Evolutionary conservation across 2,888 invertebrate genomes (phyloP).

Genomic region (Polydrusus pterygomalis): DNA sequence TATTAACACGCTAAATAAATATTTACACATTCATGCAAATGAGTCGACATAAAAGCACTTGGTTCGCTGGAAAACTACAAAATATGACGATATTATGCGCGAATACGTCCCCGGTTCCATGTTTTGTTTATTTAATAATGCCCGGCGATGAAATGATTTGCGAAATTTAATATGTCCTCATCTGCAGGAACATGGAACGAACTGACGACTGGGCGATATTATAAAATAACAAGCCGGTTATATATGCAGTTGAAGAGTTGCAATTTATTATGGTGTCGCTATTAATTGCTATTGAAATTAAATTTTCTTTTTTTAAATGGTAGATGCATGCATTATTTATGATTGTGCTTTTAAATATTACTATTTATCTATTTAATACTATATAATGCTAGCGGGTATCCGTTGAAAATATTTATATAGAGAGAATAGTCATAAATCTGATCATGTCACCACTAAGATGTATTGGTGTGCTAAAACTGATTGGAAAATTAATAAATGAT

Average conservation of each 20-base stretch:
- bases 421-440: no score
- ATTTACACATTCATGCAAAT: slow-evolving; percentile 13
- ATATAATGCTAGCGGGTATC: no score
- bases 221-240: slow-evolving; percentile 9
- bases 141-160: slow-evolving; percentile 14
- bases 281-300: no score
- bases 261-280: no score
- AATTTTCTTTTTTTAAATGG: no score
- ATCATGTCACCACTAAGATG: no score
- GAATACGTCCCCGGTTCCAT: slow-evolving; percentile 15
- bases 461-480: no score
- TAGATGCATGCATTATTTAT: no score
- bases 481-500: no score
- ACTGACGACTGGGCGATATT: slow-evolving; percentile 8
- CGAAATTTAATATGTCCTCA: slow-evolving; percentile 21
- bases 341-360: no score
- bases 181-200: slow-evolving; percentile 18
- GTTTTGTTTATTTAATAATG: slow-evolving; percentile 27
- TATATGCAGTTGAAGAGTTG: not conserved
- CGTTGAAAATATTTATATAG: no score
- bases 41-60: not conserved
- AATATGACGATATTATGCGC: slow-evolving; percentile 12
- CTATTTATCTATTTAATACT: no score
- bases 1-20: not conserved
- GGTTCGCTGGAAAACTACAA: slow-evolving; percentile 7